These are phyloP conservation scores for Oncopeltus fasciatus DNA, from an alignment of 1,140 invertebrate genomes.

Conservation along the genomic window DNA sequence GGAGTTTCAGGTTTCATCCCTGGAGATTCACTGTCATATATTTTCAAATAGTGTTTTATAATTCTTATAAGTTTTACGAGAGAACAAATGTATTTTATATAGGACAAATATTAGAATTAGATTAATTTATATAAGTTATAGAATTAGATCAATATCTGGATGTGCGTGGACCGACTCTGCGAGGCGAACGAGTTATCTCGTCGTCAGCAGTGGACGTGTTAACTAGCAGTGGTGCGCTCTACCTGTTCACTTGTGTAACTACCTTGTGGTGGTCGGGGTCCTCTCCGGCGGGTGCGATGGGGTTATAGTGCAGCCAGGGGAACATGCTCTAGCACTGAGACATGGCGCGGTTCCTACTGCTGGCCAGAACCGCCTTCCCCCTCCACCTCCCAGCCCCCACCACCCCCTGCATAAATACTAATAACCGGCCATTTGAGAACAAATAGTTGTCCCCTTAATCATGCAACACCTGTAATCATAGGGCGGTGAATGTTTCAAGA, in stretches of 20 bases:
- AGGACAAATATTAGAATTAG: too few relatives aligned
- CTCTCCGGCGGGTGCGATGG: neutral
- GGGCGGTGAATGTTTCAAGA: neutral
- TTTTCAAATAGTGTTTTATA: too few relatives aligned
- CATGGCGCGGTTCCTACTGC: constrained; percentile 5
- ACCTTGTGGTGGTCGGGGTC: neutral
- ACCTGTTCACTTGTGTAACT: too few relatives aligned
- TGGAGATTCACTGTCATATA: too few relatives aligned
- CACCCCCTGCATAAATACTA: constrained; percentile 2
- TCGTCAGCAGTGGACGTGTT: neutral
- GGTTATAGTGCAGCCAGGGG: neutral
- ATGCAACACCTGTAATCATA: neutral
- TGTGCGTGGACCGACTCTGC: neutral
- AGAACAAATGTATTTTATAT: too few relatives aligned
- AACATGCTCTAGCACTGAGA: neutral
- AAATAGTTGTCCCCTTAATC: neutral
- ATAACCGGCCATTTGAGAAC: neutral
- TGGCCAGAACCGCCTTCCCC: constrained; percentile 8
- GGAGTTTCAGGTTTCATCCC: too few relatives aligned
- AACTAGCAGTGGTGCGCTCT: too few relatives aligned
- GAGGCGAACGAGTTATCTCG: neutral
- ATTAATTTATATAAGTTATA: too few relatives aligned
- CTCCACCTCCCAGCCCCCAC: constrained; percentile 9
- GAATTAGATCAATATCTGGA: neutral
- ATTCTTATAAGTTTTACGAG: too few relatives aligned